These are phyloP conservation scores for Crenichthys baileyi DNA, from an alignment of 2,797 vertebrate species.

Conservation along the genomic window DNA sequence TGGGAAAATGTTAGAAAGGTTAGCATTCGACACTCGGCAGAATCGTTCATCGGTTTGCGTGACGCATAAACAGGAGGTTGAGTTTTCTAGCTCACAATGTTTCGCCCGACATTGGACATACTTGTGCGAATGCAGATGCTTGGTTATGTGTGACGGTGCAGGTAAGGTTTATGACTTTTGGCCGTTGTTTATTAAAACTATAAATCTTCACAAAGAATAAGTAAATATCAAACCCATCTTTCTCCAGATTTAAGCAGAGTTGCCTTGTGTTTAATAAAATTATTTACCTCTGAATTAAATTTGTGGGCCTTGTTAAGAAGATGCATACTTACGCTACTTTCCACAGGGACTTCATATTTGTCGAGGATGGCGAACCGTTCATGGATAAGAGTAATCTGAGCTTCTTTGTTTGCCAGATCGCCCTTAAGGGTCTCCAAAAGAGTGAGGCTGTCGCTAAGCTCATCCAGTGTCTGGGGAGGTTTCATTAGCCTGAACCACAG, in stretches of 20 bases:
- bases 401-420: constrained; percentile 77
- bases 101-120: background rate
- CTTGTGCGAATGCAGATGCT: background rate
- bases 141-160: background rate
- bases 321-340: constrained; percentile 70
- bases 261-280: background rate
- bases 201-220: background rate
- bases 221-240: background rate
- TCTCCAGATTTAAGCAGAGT: background rate
- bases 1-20: background rate
- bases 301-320: background rate
- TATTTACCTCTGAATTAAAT: background rate
- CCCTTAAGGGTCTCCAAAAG: constrained; percentile 82
- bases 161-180: background rate
- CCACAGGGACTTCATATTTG: constrained; percentile 87
- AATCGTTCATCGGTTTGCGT: background rate
- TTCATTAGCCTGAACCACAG: constrained; percentile 45
- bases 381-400: constrained; percentile 85
- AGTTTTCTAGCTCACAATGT: background rate
- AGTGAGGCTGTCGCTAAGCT: constrained; percentile 74
- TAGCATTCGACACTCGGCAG: background rate
- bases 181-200: background rate
- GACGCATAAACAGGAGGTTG: background rate
- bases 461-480: constrained; percentile 50
- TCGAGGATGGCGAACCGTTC: constrained; percentile 89